Evolutionary conservation across 2,797 vertebrate genomes (phyloP), one percentile per base, ranked within the genome.

Genomic region (Arrhamphus sclerolepis): DNA sequence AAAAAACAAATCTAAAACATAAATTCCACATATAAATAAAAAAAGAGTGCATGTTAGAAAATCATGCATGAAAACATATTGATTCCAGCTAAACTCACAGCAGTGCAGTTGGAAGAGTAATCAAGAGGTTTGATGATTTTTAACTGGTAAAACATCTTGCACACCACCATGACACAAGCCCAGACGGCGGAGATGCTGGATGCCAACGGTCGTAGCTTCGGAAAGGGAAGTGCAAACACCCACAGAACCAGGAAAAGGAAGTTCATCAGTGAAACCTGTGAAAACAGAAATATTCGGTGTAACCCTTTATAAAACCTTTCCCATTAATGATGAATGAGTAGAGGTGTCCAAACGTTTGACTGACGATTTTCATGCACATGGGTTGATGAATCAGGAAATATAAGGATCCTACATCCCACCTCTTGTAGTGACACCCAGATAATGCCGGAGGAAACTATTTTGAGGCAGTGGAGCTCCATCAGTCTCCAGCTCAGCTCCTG

Each of bases 61-160:
- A 18, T 7, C n/a, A 8, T 44, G 19, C 19, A 44, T 34, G 9
- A 2, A 34, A 10, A 34, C 31, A 34, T 11, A 34, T 2, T 18
- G 5, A 22, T 5, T 16, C 1, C 21, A 49, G 38, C 2, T 53
- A 16, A 44, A 68, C 71, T 77, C 71, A 94, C 94, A 78, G 86
- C 75, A 1, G 91, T 92, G 82, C 93, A 94, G 80, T 94, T 92
- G 34, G 92, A 89, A 24, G 94, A 94, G 67, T 83, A 93, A 42
- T 91, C 73, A 0, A 82, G 66, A 0, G 92, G 92, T 42, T 92
- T 89, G 51, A 94, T 88, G 42, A 92, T 86, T 78, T 93, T 93
- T 59, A 94, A 87, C 80, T 94, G 94, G 79, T 94, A 94, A 77
- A 92, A 91, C 93, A 93, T 94, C 80, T 94, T 93, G 68, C 91